A percentile compares a stretch with the other conserved stretches of the same genome.
Conservation (phyloP, 2,797 vertebrate species). For the Gouania willdenowi region DNA sequence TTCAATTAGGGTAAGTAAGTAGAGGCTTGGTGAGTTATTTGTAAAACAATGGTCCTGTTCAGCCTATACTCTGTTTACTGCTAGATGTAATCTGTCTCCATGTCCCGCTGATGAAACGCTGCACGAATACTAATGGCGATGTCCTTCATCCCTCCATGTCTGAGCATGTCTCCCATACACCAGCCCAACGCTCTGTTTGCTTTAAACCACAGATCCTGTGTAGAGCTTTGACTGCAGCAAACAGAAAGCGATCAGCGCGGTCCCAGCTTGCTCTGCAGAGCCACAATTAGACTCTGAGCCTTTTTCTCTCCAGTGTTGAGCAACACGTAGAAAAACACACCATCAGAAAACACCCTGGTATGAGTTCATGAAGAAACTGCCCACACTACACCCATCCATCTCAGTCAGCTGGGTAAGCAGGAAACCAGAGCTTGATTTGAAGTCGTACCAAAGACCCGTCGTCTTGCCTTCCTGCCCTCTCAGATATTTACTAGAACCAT, state of each 20-base stretch:
- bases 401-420: constrained; percentile 46
- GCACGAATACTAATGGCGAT: constrained; percentile 5
- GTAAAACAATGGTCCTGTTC: background rate
- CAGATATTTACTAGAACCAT: constrained; percentile 23
- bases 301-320: constrained; percentile 47
- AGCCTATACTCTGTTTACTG: background rate
- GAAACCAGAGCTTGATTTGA: constrained; percentile 51
- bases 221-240: constrained; percentile 33
- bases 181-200: constrained; percentile 23
- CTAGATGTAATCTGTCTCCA: constrained; percentile 35
- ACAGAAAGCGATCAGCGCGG: constrained; percentile 43
- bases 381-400: constrained; percentile 56
- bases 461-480: constrained; percentile 23
- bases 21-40: background rate
- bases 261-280: constrained; percentile 19
- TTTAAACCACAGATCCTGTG: constrained; percentile 39
- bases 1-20: too few relatives aligned
- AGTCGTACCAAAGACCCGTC: constrained; percentile 32
- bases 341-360: constrained; percentile 51
- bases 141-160: constrained; percentile 18
- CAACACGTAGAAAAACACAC: constrained; percentile 40
- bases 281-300: constrained; percentile 58
- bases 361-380: constrained; percentile 57
- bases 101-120: constrained; percentile 20
- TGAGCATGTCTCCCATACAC: constrained; percentile 28